phyloP scores from a whole-genome alignment of 1,140 invertebrate species.

The Telenomus remus region DNA sequence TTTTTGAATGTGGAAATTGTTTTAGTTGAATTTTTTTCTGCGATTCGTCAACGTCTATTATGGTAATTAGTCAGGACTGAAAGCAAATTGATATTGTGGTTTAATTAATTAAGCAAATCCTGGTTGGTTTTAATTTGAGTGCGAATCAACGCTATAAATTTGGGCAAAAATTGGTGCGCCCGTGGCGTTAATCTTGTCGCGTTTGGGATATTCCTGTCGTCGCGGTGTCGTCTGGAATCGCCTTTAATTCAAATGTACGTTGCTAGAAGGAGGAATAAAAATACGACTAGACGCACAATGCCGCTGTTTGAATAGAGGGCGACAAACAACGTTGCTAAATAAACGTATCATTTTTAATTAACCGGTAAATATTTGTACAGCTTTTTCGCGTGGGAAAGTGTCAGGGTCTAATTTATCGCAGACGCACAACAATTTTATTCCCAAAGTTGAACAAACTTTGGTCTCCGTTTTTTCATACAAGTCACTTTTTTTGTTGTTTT shows the following conservation, averaged over 20 bases:
- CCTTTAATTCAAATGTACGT: conserved; percentile 38
- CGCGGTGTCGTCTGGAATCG: conserved; percentile 15
- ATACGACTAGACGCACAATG: conserved; percentile 19
- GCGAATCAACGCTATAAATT: conserved; percentile 34
- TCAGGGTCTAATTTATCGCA: too few relatives aligned
- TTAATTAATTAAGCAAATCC: conserved; percentile 30
- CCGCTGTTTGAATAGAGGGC: conserved; percentile 4
- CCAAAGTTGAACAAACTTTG: too few relatives aligned
- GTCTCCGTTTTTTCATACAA: too few relatives aligned
- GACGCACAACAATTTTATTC: too few relatives aligned
- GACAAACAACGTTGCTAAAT: conserved; percentile 10
- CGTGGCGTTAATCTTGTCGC: conserved; percentile 20
- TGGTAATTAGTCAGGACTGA: too few relatives aligned
- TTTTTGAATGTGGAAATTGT: too few relatives aligned
- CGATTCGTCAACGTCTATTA: too few relatives aligned
- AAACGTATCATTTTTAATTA: conserved; percentile 33
- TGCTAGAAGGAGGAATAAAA: conserved; percentile 24
- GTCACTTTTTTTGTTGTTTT: too few relatives aligned
- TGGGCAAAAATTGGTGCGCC: conserved; percentile 28
- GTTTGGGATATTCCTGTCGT: conserved; percentile 14
- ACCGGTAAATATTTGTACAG: conserved; percentile 26
- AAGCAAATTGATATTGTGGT: too few relatives aligned
- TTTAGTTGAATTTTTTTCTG: too few relatives aligned
- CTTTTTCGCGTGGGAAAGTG: conserved; percentile 2
- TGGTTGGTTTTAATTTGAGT: not conserved